A percentile compares a stretch with the other conserved stretches of the same genome.
phyloP scores from a whole-genome alignment of 2,113 vertebrate species.

The Gymnobelideus leadbeateri region DNA sequence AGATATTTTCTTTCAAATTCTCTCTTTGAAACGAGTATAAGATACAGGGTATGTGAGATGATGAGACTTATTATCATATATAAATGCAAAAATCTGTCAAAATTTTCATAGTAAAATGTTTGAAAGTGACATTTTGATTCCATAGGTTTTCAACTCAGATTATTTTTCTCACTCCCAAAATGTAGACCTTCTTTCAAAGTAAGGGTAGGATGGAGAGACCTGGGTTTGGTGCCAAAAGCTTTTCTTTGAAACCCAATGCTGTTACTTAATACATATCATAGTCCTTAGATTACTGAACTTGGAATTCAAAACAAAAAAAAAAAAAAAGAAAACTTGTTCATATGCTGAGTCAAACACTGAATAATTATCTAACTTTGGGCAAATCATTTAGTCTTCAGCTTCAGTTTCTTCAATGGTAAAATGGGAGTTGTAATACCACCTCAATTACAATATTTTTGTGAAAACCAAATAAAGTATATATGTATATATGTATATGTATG shows the following conservation, averaged over 20 bases:
- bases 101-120: constrained; percentile 17
- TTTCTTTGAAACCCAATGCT: background rate
- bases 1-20: background rate
- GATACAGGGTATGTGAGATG: background rate
- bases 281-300: background rate
- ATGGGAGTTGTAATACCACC: background rate
- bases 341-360: background rate
- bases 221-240: background rate
- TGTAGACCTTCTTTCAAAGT: background rate
- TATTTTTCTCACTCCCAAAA: background rate
- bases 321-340: background rate
- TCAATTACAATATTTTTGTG: background rate
- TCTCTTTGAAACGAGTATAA: background rate
- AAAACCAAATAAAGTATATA: background rate
- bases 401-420: background rate
- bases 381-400: background rate
- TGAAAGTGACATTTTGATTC: background rate
- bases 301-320: background rate
- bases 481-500: too few relatives aligned
- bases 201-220: background rate
- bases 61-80: background rate
- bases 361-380: background rate
- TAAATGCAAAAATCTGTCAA: background rate
- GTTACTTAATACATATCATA: background rate
- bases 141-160: background rate